phyloP scores from a whole-genome alignment of 2,113 vertebrate genomes.

The Eptatretus burgeri region DNA sequence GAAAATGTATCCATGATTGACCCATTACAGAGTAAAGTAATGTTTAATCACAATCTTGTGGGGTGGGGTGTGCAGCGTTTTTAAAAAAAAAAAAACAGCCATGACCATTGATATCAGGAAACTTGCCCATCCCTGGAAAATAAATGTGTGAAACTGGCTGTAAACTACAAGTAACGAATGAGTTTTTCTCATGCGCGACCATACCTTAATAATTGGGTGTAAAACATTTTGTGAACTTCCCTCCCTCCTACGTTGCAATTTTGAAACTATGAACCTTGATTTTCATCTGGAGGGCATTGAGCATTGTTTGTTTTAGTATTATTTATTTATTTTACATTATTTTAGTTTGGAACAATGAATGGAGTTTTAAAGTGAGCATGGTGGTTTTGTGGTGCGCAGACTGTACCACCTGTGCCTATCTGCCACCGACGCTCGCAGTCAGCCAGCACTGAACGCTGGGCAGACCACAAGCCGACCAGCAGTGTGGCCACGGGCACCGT shows the following conservation, averaged over 20 bases:
- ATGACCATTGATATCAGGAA: too few species aligned
- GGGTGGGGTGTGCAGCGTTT: too few species aligned
- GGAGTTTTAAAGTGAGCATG: neutral
- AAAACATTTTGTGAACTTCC: too few species aligned
- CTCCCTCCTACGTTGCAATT: neutral
- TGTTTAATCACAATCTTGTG: too few species aligned
- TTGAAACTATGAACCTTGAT: neutral
- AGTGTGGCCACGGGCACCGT: constrained; percentile 51
- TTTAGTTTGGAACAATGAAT: neutral
- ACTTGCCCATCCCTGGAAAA: too few species aligned
- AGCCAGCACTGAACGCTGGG: constrained; percentile 58
- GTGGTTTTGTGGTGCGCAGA: constrained; percentile 25
- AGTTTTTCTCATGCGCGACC: too few species aligned
- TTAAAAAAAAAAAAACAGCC: too few species aligned
- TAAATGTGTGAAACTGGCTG: too few species aligned
- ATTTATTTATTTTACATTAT: neutral
- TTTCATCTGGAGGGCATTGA: neutral
- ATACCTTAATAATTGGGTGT: too few species aligned
- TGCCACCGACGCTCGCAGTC: constrained; percentile 44
- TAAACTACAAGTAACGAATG: too few species aligned
- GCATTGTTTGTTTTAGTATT: neutral
- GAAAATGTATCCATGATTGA: constrained; percentile 5
- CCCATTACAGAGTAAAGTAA: too few species aligned
- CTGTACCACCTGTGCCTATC: constrained; percentile 21
- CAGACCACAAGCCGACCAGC: constrained; percentile 55